phyloP scores from a whole-genome alignment of 2,113 vertebrate genomes.

The Amphiprion percula region DNA sequence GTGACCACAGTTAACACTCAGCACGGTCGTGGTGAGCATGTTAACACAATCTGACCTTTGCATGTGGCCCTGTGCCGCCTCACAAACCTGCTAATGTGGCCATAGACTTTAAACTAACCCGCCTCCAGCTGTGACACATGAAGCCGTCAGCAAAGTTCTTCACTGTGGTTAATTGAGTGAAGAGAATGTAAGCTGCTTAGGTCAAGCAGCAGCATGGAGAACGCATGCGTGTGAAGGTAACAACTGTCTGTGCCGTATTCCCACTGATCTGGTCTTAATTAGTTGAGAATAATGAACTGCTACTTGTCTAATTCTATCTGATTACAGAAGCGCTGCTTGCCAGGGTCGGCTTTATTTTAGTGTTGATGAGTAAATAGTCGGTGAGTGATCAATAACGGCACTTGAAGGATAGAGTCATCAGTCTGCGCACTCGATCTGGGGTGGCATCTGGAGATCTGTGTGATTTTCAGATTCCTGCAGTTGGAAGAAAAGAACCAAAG shows the following conservation, averaged over 20 bases:
- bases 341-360: slow-evolving; percentile 25
- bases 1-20: too few relatives aligned
- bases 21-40: too few relatives aligned
- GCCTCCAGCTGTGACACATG: background rate
- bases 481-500: too few relatives aligned
- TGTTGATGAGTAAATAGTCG: slow-evolving; percentile 57
- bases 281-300: slow-evolving; percentile 53
- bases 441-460: slow-evolving; percentile 35
- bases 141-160: background rate
- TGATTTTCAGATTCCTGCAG: background rate
- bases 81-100: too few relatives aligned
- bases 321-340: slow-evolving; percentile 36
- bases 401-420: slow-evolving; percentile 52
- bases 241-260: slow-evolving; percentile 7
- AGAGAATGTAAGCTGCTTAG: background rate
- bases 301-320: slow-evolving; percentile 43
- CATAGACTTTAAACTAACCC: too few relatives aligned
- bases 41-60: too few relatives aligned
- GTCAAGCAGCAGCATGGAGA: background rate
- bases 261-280: slow-evolving; percentile 37
- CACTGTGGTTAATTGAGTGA: background rate
- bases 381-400: slow-evolving; percentile 58
- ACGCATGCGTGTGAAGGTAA: background rate
- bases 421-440: slow-evolving; percentile 17
- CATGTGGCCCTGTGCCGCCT: too few relatives aligned